These are phyloP conservation scores for Orius insidiosus DNA, from an alignment of 1,140 invertebrate genomes.

Conservation along the genomic window DNA sequence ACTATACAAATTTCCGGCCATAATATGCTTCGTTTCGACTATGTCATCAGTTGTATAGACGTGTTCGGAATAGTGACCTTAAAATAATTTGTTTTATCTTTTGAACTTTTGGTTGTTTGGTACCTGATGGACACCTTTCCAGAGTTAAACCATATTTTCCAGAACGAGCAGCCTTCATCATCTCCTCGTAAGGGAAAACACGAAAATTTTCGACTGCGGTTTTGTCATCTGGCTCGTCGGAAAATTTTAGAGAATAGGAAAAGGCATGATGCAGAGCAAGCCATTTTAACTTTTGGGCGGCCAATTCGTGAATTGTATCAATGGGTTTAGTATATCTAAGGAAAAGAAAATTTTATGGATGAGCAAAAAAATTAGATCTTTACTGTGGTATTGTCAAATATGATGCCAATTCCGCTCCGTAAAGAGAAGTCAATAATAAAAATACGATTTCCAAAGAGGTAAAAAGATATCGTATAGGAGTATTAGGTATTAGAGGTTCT, in stretches of 20 bases:
- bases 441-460: conserved; percentile 18
- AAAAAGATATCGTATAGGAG: conserved; percentile 14
- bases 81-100: too few species aligned
- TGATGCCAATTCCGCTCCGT: conserved; percentile 33
- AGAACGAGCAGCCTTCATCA: conserved; percentile 26
- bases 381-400: conserved; percentile 31
- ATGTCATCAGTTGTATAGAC: conserved; percentile 5
- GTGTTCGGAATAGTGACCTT: conserved; percentile 8
- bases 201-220: too few species aligned
- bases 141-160: conserved; percentile 31
- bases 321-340: too few species aligned
- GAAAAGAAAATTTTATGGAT: too few species aligned
- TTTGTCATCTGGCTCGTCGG: too few species aligned
- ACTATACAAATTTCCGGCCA: conserved; percentile 9
- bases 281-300: too few species aligned
- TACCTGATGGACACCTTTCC: conserved; percentile 31
- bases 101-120: too few species aligned
- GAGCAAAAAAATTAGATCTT: too few species aligned
- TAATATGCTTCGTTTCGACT: conserved; percentile 7
- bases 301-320: too few species aligned
- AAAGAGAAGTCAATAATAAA: conserved; percentile 31
- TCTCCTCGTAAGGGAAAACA: conserved; percentile 25
- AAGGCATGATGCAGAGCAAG: too few species aligned
- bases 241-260: too few species aligned
- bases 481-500: neutral